Conservation (phyloP, 2,888 invertebrate genomes). For the Protodeltote pygarga region DNA sequence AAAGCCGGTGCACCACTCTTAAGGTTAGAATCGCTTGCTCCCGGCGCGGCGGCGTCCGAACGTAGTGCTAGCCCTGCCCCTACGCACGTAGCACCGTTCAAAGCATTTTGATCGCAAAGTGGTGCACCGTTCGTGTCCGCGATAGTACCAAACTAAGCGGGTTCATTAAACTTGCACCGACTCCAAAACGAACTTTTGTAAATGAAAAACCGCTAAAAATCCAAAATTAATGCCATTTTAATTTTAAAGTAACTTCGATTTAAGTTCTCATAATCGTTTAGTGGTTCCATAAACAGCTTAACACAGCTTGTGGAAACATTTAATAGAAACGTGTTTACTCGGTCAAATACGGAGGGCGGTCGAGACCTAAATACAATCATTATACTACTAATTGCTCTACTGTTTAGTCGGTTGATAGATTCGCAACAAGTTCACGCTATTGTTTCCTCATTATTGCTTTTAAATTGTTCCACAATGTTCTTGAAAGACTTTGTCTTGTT, state of each 20-base stretch:
- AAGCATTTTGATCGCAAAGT: too few relatives aligned
- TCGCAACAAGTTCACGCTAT: slow-evolving; percentile 44
- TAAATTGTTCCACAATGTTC: slow-evolving; percentile 12
- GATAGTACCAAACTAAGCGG: too few relatives aligned
- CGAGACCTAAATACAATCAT: slow-evolving; percentile 27
- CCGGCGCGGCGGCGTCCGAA: too few relatives aligned
- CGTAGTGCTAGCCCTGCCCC: too few relatives aligned
- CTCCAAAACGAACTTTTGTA: too few relatives aligned
- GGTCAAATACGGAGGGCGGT: slow-evolving; percentile 21
- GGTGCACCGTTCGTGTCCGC: too few relatives aligned
- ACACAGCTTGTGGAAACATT: slow-evolving; percentile 31
- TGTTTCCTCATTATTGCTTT: slow-evolving; percentile 42
- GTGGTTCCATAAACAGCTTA: slow-evolving; percentile 25
- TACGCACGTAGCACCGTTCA: too few relatives aligned
- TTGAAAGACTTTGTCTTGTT: slow-evolving; percentile 6
- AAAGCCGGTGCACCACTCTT: too few relatives aligned
- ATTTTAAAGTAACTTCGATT: slow-evolving; percentile 7
- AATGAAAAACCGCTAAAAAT: too few relatives aligned
- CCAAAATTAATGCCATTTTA: neutral
- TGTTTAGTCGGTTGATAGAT: slow-evolving; percentile 37
- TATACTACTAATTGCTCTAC: slow-evolving; percentile 40
- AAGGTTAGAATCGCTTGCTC: too few relatives aligned
- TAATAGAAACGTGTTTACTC: slow-evolving; percentile 31
- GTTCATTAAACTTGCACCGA: too few relatives aligned
- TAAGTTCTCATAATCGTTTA: slow-evolving; percentile 25